phyloP scores from a whole-genome alignment of 2,888 invertebrate genomes.

The Gortyna flavago region DNA sequence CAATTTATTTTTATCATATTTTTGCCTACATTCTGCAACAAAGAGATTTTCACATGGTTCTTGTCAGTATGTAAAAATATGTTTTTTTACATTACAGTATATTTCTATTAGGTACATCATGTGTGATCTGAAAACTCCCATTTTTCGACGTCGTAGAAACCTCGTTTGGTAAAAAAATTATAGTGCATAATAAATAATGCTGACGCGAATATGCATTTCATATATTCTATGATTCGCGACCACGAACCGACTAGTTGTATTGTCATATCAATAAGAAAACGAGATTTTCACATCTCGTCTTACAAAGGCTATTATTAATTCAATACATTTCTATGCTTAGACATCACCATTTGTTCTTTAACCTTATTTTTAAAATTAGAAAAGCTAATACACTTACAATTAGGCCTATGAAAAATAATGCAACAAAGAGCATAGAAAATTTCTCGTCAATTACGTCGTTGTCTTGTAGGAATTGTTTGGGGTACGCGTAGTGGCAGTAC shows the following conservation, averaged over 20 bases:
- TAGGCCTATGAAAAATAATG: slow-evolving; percentile 91
- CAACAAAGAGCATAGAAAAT: slow-evolving; percentile 91
- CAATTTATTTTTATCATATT: slow-evolving; percentile 19
- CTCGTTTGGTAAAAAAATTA: slow-evolving; percentile 26
- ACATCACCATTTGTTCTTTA: slow-evolving; percentile 89
- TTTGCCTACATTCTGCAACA: background rate
- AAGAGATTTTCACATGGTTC: slow-evolving; percentile 8
- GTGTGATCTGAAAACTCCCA: slow-evolving; percentile 7
- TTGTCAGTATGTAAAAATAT: slow-evolving; percentile 3
- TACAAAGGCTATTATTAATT: slow-evolving; percentile 19
- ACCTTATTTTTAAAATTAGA: slow-evolving; percentile 91
- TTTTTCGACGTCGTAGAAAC: slow-evolving; percentile 8
- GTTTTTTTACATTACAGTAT: background rate
- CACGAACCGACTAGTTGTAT: slow-evolving; percentile 43
- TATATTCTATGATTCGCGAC: slow-evolving; percentile 17
- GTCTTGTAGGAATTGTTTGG: slow-evolving; percentile 93
- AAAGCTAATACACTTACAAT: slow-evolving; percentile 92
- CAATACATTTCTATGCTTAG: slow-evolving; percentile 25
- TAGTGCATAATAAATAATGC: slow-evolving; percentile 47
- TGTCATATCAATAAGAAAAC: slow-evolving; percentile 44
- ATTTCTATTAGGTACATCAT: slow-evolving; percentile 37
- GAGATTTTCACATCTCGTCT: slow-evolving; percentile 32
- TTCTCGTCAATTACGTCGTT: slow-evolving; percentile 92
- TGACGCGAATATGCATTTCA: slow-evolving; percentile 1
- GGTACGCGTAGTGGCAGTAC: slow-evolving; percentile 94